These are phyloP conservation scores for Diplosoma virens DNA, from an alignment of 23 tunicate species.

Conservation along the genomic window DNA sequence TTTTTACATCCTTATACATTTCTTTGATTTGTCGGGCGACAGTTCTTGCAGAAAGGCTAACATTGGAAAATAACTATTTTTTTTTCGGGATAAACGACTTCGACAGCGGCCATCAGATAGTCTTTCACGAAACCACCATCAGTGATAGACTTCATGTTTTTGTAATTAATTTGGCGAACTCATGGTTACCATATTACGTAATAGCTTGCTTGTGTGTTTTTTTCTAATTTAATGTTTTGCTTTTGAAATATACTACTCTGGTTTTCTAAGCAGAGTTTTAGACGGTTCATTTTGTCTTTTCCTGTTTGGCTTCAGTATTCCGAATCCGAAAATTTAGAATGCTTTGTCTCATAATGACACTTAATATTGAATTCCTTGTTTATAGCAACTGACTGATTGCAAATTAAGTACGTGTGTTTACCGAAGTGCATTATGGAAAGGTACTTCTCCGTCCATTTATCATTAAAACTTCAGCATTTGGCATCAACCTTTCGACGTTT, in stretches of 20 bases:
- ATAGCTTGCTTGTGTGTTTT: conserved; percentile 46
- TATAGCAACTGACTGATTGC: conserved; percentile 29
- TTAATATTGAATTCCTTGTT: too few relatives aligned
- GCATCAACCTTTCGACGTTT: conserved; percentile 36
- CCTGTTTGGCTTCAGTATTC: conserved; percentile 45
- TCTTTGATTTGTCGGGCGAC: too few relatives aligned
- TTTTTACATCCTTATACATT: conserved; percentile 51
- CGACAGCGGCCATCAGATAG: conserved; percentile 57
- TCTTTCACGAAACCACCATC: conserved; percentile 69
- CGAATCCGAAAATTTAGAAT: conserved; percentile 17
- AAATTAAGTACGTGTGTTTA: conserved; percentile 18
- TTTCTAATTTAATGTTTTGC: conserved; percentile 43
- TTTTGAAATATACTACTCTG: conserved; percentile 37
- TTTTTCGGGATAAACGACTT: conserved; percentile 61
- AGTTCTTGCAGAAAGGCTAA: conserved; percentile 69
- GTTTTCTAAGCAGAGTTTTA: conserved; percentile 32
- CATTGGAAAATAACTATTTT: conserved; percentile 29
- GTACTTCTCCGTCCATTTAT: conserved; percentile 39
- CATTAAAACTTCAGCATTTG: conserved; percentile 30
- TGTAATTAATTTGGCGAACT: conserved; percentile 23
- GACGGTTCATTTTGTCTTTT: conserved; percentile 55
- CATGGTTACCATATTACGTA: conserved; percentile 26
- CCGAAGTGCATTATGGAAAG: conserved; percentile 16
- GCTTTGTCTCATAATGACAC: conserved; percentile 52
- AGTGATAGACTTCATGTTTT: conserved; percentile 53